Percentiles rank a stretch among this genome's conserved stretches.
Conservation (phyloP, 2,113 vertebrate genomes). For the Phycodurus eques region DNA sequence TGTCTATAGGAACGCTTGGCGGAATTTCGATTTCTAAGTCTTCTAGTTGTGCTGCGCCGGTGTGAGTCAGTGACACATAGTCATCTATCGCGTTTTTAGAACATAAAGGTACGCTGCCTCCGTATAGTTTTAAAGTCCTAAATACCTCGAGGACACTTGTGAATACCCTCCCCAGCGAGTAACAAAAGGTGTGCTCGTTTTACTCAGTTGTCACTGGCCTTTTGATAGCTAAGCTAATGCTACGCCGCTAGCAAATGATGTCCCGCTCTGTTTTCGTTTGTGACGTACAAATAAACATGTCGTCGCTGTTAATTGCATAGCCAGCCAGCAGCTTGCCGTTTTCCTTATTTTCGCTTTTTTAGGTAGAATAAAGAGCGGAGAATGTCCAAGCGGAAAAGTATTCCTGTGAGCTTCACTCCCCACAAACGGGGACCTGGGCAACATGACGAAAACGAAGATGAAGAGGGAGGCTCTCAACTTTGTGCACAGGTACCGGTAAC, state of each 20-base stretch:
- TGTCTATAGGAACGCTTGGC: not conserved
- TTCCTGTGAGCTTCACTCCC: conserved; percentile 5
- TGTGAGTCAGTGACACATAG: not conserved
- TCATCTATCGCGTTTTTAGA: not conserved
- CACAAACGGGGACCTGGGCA: conserved; percentile 31
- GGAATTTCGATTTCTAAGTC: not conserved
- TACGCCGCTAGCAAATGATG: not conserved
- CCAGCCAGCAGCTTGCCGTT: not conserved
- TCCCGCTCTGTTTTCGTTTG: not conserved
- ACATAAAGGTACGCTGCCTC: not conserved
- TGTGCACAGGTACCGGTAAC: conserved; percentile 24
- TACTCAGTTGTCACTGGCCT: not conserved
- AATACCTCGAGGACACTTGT: not conserved
- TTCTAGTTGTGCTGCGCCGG: not conserved
- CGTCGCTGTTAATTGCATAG: too few relatives aligned
- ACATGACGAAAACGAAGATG: conserved; percentile 4
- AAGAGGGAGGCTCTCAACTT: not conserved
- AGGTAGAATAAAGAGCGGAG: not conserved
- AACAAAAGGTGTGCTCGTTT: not conserved
- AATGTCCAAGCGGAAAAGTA: conserved; percentile 60
- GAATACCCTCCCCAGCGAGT: not conserved
- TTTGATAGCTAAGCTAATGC: not conserved
- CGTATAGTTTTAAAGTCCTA: not conserved
- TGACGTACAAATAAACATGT: not conserved
- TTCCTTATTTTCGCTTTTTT: conserved; percentile 15